These are phyloP conservation scores for Girardinus metallicus DNA, from an alignment of 2,797 vertebrate species.

Conservation along the genomic window DNA sequence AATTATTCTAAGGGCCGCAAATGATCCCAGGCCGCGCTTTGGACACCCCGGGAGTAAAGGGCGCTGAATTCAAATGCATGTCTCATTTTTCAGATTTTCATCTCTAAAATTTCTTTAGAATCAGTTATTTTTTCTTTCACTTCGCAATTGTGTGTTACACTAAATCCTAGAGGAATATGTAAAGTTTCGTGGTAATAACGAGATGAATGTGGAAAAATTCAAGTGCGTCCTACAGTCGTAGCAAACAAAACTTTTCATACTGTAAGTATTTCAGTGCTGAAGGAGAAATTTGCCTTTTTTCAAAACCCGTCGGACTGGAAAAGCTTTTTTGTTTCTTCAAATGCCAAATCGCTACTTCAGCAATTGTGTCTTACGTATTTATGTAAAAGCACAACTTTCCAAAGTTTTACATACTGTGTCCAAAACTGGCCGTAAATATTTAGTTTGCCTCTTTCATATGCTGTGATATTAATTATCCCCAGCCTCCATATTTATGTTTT, in stretches of 20 bases:
- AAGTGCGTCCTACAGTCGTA: not conserved
- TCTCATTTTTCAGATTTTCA: not conserved
- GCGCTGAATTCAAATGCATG: not conserved
- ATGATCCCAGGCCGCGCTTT: not conserved
- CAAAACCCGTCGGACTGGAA: not conserved
- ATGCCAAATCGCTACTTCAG: not conserved
- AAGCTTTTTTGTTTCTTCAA: not conserved
- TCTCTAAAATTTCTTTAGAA: not conserved
- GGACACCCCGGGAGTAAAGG: not conserved
- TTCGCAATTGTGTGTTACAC: not conserved
- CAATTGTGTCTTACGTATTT: not conserved
- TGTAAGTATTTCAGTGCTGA: not conserved
- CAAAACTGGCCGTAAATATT: not conserved
- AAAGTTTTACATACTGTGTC: conserved; percentile 25
- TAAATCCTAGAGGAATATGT: not conserved
- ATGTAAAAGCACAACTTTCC: conserved; percentile 14
- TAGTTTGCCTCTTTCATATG: conserved; percentile 26
- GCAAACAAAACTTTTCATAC: not conserved
- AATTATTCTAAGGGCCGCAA: not conserved
- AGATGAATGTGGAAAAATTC: not conserved
- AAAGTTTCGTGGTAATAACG: not conserved
- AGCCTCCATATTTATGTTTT: conserved; percentile 4
- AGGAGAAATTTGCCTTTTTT: not conserved
- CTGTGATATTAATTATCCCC: conserved; percentile 11
- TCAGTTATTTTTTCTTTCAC: not conserved